Base-by-base conservation (phyloP, 2,797 vertebrate species). In the Tiaroga cobitis region DNA sequence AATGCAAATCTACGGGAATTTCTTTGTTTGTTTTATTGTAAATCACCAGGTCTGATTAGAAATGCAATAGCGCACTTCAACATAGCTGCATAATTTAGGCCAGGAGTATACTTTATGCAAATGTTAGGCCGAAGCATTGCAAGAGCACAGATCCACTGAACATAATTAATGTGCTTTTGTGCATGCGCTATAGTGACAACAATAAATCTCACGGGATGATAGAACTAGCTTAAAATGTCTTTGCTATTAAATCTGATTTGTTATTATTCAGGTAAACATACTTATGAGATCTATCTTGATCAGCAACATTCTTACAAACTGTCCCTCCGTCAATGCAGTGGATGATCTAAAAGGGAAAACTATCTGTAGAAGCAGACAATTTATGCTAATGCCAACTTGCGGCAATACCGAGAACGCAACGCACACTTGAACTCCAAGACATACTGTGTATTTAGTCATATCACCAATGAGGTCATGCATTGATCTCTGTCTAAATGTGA, bases 401-500 rank as follows among this genome's bases (percentile, higher is more conserved):
- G 10, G 29, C 73, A 34, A 54, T 54, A 49, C 5, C 0, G 10
- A 75, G 46, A 75, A 75, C 0, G 29, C 32, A 77, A 59, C 3
- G 2, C 7, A 59, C 24, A 26, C 21, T 77, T 59, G 21, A 59
- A 65, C 39, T 80, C 86, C 84, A 86, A 80, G 24, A 46, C 84
- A 75, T 67, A 78, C 76, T 65, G 37, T 21, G 67, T 82, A 34
- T 15, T 61, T 41, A 18, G 46, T 16, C 41, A 26, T 49, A 26
- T 80, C 80, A 78, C 68, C 8, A 19, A 74, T 34, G 67, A 84
- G 79, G 82, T 73, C 26, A 54, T 39, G 19, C 56, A 82, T 10
- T 74, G 54, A 68, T 81, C 63, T 87, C 78, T 43, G 16, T 21
- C 37, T 78, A 61, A 86, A 74, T 73, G 26, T 82, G 26, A 79